These are phyloP conservation scores for Pseudachorutes palmiensis DNA, from an alignment of 1,140 invertebrate species.

Conservation along the genomic window DNA sequence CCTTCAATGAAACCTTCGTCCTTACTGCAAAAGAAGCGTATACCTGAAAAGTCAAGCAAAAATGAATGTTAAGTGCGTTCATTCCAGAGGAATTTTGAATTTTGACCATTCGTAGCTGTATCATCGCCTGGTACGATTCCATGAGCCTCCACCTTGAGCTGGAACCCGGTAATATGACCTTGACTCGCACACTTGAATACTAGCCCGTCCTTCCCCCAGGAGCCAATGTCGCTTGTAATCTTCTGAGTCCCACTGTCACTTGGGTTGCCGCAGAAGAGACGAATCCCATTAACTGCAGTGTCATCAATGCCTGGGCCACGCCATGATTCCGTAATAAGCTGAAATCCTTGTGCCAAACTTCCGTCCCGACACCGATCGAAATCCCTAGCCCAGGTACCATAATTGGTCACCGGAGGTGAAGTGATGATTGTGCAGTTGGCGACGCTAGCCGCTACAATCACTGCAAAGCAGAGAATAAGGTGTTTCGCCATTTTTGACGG, in stretches of 20 bases:
- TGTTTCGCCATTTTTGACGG: not conserved
- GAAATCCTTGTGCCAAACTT: conserved; percentile 14
- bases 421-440: not conserved
- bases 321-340: conserved; percentile 21
- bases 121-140: not conserved
- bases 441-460: not conserved
- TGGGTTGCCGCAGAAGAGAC: conserved; percentile 18
- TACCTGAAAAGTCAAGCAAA: too few relatives aligned
- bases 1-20: not conserved
- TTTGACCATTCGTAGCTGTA: not conserved
- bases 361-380: conserved; percentile 15
- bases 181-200: not conserved
- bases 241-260: not conserved
- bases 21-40: not conserved
- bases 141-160: not conserved
- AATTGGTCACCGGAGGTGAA: conserved; percentile 3
- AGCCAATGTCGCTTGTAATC: not conserved
- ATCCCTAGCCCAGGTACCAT: conserved; percentile 14
- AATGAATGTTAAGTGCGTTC: too few relatives aligned
- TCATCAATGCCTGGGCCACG: conserved; percentile 15
- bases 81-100: too few relatives aligned
- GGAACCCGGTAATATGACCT: not conserved
- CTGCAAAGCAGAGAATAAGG: not conserved
- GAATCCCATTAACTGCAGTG: conserved; percentile 22
- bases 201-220: not conserved